Evolutionary conservation across 2,113 vertebrate species (phyloP).

Genomic region (Rhombomys opimus): DNA sequence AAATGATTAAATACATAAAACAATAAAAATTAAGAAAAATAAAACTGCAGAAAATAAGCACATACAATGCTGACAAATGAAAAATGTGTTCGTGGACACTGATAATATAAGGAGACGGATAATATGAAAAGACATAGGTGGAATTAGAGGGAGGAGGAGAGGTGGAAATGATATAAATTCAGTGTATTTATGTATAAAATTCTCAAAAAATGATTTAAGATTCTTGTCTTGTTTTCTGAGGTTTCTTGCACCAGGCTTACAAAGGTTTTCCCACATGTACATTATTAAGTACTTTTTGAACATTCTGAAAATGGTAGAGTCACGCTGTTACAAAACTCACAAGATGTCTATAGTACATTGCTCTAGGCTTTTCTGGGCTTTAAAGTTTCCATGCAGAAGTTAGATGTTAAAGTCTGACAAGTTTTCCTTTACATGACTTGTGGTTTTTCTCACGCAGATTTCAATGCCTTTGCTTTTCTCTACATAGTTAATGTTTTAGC

Average conservation of each 20-base stretch:
- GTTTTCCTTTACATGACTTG: background rate
- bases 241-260: too few relatives aligned
- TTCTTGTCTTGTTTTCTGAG: too few relatives aligned
- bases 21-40: background rate
- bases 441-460: background rate
- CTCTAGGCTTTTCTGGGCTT: background rate
- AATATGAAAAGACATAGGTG: too few relatives aligned
- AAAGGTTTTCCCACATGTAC: too few relatives aligned
- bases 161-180: background rate
- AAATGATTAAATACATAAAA: background rate
- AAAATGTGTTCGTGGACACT: background rate
- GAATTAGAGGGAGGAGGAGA: background rate
- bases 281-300: too few relatives aligned
- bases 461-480: background rate
- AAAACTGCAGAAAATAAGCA: background rate
- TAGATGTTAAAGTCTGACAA: background rate
- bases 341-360: background rate
- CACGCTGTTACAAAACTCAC: background rate
- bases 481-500: background rate
- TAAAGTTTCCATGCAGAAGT: background rate
- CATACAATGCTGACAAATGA: conserved; percentile 10
- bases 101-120: background rate
- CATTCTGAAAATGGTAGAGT: too few relatives aligned
- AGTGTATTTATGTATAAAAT: too few relatives aligned
- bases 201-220: too few relatives aligned